Evolutionary conservation across 2,113 vertebrate genomes (phyloP), one percentile per base, ranked within the genome.

Genomic region (Dipodomys ordii): DNA sequence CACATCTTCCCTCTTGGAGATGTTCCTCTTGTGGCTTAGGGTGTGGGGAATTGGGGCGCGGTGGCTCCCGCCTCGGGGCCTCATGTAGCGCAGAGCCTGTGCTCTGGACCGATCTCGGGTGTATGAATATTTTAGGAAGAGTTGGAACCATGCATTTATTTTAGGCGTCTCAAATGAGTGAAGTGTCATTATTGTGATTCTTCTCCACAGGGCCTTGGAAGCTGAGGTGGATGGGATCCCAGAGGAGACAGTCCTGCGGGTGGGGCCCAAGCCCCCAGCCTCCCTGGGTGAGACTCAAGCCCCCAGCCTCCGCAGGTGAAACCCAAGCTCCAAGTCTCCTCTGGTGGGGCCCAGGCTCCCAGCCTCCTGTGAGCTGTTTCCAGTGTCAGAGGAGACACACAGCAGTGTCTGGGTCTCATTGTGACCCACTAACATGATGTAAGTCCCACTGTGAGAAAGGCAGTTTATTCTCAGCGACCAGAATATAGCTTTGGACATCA

Each of bases 341-440:
- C 1, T 10, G 7, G 23, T 12, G 7, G 8, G 7, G 19, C 7
- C 28, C 49, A 78, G 2, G 0, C 49, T 49, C 49, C 49, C 6
- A 22, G 25, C 0, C 15, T 79, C 72, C 30, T 23, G 53, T 12
- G 1, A 25, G 12, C 16, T 7, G 6, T 65, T 72, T 30, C 49
- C 35, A 8, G 2, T 2, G 35, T 46, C 25, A 27, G 57, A 62
- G 49, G 49, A 49, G 49, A 49, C 49, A 7, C 23, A 27, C 0
- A 11, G 49, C 49, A 49, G 49, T 49, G 49, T 49, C 49, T 9
- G 12, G 0, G 39, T 0, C 12, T 85, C 16, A 3, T 20, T 8
- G 1, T 22, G 22, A 53, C 11, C 25, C 71, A 30, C 27, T 1
- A 0, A 13, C 2, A 1, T 39, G 20, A 5, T 4, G 78, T 0